phyloP scores from a whole-genome alignment of 1,140 invertebrate genomes.

The Papilio polytes region DNA sequence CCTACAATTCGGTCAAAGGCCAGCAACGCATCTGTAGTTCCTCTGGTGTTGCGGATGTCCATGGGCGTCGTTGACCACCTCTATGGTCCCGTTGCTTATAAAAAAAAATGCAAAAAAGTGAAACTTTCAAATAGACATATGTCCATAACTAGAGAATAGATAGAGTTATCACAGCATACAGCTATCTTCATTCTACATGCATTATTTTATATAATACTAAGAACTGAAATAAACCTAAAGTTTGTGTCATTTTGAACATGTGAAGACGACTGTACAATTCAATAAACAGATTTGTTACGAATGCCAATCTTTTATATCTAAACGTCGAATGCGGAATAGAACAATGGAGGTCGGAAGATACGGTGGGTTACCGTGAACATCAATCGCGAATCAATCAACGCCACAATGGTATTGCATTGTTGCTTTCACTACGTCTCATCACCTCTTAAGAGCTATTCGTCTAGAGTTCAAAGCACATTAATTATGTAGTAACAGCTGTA shows the following conservation, averaged over 20 bases:
- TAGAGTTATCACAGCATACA: no score
- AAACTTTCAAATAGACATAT: no score
- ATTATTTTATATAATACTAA: no score
- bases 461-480: conserved; percentile 49
- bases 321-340: conserved; percentile 25
- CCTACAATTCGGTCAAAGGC: no score
- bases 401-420: conserved; percentile 65
- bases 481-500: conserved; percentile 45
- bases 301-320: conserved; percentile 17
- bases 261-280: conserved; percentile 3
- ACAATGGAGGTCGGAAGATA: conserved; percentile 41
- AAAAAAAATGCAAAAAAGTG: no score
- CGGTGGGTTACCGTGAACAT: conserved; percentile 52
- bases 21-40: no score
- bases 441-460: conserved; percentile 58
- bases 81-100: no score
- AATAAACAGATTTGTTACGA: conserved; percentile 9
- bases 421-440: conserved; percentile 60
- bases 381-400: conserved; percentile 56
- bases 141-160: no score
- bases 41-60: no score
- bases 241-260: background rate
- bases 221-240: background rate
- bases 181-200: no score
- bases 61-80: no score